These are phyloP conservation scores for Bugula neritina DNA, from an alignment of 2,888 invertebrate species.

Conservation along the genomic window DNA sequence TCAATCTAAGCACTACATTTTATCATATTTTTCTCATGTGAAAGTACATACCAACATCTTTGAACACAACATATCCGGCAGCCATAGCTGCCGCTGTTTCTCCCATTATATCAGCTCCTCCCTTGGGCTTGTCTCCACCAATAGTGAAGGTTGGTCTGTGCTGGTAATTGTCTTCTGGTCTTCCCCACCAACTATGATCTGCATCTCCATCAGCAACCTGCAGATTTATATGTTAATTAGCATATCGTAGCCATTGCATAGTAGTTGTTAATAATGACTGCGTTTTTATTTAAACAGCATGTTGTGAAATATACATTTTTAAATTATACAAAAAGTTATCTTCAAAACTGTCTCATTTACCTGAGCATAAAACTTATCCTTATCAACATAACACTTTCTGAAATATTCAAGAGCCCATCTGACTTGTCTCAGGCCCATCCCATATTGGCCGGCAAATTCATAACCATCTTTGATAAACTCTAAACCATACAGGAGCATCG, in stretches of 20 bases:
- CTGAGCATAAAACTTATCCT: conserved; percentile 32
- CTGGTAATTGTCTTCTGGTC: conserved; percentile 61
- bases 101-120: conserved; percentile 60
- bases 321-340: too few species aligned
- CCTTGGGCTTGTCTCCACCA: conserved; percentile 56
- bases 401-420: conserved; percentile 62
- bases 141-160: conserved; percentile 60
- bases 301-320: too few species aligned
- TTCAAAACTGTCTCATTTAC: conserved; percentile 23
- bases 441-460: conserved; percentile 34
- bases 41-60: conserved; percentile 35
- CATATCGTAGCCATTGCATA: neutral
- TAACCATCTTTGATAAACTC: conserved; percentile 36
- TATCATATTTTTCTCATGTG: too few species aligned
- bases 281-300: conserved; percentile 1
- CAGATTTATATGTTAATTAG: too few species aligned
- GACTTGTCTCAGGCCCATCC: conserved; percentile 43
- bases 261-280: neutral
- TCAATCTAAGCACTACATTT: too few species aligned
- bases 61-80: conserved; percentile 58
- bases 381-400: conserved; percentile 54
- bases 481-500: conserved; percentile 37
- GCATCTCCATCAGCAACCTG: conserved; percentile 54
- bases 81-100: conserved; percentile 62
- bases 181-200: conserved; percentile 62